Evolutionary conservation across 1,140 invertebrate species (phyloP).

Genomic region (Drosophila novamexicana): DNA sequence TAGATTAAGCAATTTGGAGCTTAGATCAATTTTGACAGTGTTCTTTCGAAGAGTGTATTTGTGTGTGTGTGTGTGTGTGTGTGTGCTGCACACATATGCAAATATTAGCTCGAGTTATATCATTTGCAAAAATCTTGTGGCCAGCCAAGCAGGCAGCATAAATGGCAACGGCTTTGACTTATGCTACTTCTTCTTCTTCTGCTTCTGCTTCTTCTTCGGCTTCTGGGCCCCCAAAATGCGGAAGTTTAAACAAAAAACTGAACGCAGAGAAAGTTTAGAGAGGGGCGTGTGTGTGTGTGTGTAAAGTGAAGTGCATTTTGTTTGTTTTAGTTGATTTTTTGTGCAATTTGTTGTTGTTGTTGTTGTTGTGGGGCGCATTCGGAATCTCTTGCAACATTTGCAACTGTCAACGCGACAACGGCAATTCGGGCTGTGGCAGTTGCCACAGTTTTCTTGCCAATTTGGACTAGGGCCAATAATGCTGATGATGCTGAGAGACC

Average conservation of each 20-base stretch:
- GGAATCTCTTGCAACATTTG: slow-evolving; percentile 65
- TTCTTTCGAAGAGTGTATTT: neutral
- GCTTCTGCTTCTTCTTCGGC: slow-evolving; percentile 29
- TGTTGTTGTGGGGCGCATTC: slow-evolving; percentile 17
- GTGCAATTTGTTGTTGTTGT: slow-evolving; percentile 3
- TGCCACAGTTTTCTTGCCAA: slow-evolving; percentile 65
- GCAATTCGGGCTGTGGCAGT: slow-evolving; percentile 31
- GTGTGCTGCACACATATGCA: slow-evolving; percentile 50
- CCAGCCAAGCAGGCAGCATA: slow-evolving; percentile 62
- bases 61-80: slow-evolving; percentile 1
- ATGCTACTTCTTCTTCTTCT: slow-evolving; percentile 10
- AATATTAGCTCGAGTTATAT: slow-evolving; percentile 77
- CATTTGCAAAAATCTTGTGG: slow-evolving; percentile 73
- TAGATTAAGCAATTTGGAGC: too few relatives aligned
- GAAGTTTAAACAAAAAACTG: slow-evolving; percentile 67
- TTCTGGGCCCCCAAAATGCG: slow-evolving; percentile 71
- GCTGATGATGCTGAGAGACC: slow-evolving; percentile 17
- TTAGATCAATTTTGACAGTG: too few relatives aligned
- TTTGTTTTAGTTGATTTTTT: slow-evolving; percentile 9
- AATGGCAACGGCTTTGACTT: slow-evolving; percentile 54
- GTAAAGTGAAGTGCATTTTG: too few relatives aligned
- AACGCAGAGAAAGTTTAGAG: slow-evolving; percentile 30
- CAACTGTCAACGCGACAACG: slow-evolving; percentile 76
- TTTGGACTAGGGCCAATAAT: slow-evolving; percentile 76
- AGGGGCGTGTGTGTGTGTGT: slow-evolving; percentile 4